Evolutionary conservation across 2,113 vertebrate species (phyloP).

Genomic region (Cheirogaleus medius): DNA sequence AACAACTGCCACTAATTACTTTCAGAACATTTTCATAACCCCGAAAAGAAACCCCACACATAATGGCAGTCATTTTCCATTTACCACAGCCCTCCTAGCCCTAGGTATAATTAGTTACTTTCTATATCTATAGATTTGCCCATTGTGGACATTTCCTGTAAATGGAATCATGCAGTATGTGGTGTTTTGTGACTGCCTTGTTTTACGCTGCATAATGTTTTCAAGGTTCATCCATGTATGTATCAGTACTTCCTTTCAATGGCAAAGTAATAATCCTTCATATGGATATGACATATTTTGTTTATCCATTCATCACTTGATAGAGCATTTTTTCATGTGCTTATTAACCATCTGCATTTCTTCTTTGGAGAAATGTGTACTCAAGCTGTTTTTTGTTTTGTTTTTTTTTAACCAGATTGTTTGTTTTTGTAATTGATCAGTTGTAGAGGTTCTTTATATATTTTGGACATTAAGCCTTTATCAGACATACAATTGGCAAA

Average conservation of each 20-base stretch:
- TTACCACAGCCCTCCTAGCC: not conserved
- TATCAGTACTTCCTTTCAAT: not conserved
- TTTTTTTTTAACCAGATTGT: not conserved
- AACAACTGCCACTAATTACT: not conserved
- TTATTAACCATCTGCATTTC: not conserved
- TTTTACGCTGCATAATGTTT: not conserved
- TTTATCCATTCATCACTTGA: not conserved
- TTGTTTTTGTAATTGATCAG: not conserved
- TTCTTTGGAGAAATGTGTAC: not conserved
- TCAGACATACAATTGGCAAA: not conserved
- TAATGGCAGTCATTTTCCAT: not conserved
- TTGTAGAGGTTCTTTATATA: not conserved
- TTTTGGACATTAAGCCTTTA: not conserved
- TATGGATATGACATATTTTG: not conserved
- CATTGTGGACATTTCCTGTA: not conserved
- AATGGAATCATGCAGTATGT: too few species aligned
- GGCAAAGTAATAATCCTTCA: not conserved
- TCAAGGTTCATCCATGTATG: not conserved
- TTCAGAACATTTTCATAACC: not conserved
- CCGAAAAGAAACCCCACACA: not conserved
- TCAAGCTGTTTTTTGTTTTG: not conserved
- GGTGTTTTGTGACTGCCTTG: too few species aligned
- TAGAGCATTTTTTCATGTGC: not conserved
- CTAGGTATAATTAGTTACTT: not conserved
- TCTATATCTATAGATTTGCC: not conserved